phyloP scores from a whole-genome alignment of 2,888 invertebrate genomes.

The Ennomos fuscantarius region DNA sequence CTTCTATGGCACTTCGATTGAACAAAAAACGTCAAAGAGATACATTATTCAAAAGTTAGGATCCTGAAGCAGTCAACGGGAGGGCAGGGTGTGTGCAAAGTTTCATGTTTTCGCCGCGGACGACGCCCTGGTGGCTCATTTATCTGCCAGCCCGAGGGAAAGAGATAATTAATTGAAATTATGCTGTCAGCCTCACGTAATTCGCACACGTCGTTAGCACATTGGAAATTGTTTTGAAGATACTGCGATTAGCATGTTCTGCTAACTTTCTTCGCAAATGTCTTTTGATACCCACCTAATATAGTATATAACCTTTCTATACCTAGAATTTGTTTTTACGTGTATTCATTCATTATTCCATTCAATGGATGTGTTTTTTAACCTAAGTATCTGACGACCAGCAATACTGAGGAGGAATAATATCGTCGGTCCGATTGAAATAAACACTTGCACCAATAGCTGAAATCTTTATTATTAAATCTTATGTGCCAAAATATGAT shows the following conservation, averaged over 20 bases:
- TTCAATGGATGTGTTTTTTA: no score
- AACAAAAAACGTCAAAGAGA: constrained; percentile 65
- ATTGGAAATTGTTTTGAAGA: constrained; percentile 38
- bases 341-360: no score
- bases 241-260: constrained; percentile 21
- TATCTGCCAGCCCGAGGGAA: constrained; percentile 66
- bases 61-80: constrained; percentile 51
- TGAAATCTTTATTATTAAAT: no score
- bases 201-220: constrained; percentile 48
- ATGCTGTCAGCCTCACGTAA: constrained; percentile 61
- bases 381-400: no score
- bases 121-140: constrained; percentile 70
- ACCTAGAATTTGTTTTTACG: no score
- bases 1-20: constrained; percentile 53
- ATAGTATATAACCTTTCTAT: no score
- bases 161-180: constrained; percentile 78
- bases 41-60: constrained; percentile 72
- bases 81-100: constrained; percentile 65
- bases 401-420: no score
- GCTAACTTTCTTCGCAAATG: constrained; percentile 14
- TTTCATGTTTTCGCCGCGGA: constrained; percentile 68
- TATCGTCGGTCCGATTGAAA: no score
- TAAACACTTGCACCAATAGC: no score
- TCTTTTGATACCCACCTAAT: constrained; percentile 4
- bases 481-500: no score